phyloP scores from a whole-genome alignment of 2,797 vertebrate genomes.

The Sebastes flavidus region DNA sequence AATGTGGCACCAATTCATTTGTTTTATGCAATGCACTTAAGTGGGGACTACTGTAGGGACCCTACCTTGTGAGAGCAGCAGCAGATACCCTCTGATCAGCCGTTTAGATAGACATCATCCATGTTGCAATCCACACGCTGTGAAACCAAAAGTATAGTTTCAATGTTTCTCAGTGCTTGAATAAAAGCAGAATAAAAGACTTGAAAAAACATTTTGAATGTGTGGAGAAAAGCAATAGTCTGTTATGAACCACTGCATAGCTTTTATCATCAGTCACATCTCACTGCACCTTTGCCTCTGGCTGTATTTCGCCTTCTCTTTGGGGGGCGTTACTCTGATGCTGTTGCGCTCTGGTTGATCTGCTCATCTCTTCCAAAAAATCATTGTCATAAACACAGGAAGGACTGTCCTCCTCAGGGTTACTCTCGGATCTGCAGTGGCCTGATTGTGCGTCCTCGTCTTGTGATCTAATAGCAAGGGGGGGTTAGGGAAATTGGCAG shows the following conservation, averaged over 20 bases:
- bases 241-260: neutral
- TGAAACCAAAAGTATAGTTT: neutral
- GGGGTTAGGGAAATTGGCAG: neutral
- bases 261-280: neutral
- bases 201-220: neutral
- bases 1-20: neutral
- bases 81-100: neutral
- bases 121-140: neutral
- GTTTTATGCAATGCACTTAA: neutral
- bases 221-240: neutral
- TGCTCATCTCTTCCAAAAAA: neutral
- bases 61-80: neutral
- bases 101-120: neutral
- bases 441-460: neutral
- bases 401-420: neutral
- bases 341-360: neutral
- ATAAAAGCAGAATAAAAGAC: neutral
- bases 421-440: neutral
- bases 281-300: neutral
- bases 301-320: neutral
- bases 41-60: neutral
- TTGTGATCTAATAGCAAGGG: neutral
- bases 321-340: neutral
- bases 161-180: neutral
- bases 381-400: conserved; percentile 32